phyloP scores from a whole-genome alignment of 2,113 vertebrate genomes.

The Sorex fumeus region DNA sequence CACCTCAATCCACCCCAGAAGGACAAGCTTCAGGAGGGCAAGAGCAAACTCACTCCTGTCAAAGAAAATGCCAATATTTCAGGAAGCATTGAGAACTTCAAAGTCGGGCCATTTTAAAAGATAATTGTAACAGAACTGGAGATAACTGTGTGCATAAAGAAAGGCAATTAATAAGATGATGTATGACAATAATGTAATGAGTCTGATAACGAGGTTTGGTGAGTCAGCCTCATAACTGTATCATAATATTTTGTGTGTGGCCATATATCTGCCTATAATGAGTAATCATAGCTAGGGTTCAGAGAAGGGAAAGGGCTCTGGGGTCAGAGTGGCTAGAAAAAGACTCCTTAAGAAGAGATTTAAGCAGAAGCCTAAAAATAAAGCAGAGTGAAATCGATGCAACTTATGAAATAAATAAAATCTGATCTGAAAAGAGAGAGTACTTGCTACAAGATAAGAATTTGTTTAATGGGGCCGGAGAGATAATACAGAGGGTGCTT shows the following conservation, averaged over 20 bases:
- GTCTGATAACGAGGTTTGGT: slow-evolving; percentile 66
- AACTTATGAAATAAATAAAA: slow-evolving; percentile 30
- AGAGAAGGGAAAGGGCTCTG: slow-evolving; percentile 7
- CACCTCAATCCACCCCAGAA: slow-evolving; percentile 21
- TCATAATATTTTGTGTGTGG: slow-evolving; percentile 58
- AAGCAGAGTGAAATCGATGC: slow-evolving; percentile 29
- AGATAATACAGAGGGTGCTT: too few relatives aligned
- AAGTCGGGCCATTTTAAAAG: slow-evolving; percentile 35
- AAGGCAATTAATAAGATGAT: slow-evolving; percentile 74
- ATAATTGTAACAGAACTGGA: slow-evolving; percentile 32
- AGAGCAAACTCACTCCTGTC: slow-evolving; percentile 37
- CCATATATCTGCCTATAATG: slow-evolving; percentile 68
- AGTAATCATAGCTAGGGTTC: slow-evolving; percentile 63
- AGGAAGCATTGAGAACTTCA: slow-evolving; percentile 37
- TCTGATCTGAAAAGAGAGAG: background rate
- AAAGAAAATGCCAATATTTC: slow-evolving; percentile 5
- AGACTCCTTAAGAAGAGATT: background rate
- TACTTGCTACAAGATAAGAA: background rate
- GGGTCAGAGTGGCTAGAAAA: background rate
- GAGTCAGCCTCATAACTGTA: slow-evolving; percentile 76
- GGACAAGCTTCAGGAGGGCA: slow-evolving; percentile 38
- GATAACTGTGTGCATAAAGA: slow-evolving; percentile 54
- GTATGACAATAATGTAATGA: slow-evolving; percentile 78
- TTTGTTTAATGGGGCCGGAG: background rate
- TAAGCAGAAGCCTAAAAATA: slow-evolving; percentile 30